Evolutionary conservation across 2,113 vertebrate genomes (phyloP).

Genomic region (Beaufortia kweichowensis): DNA sequence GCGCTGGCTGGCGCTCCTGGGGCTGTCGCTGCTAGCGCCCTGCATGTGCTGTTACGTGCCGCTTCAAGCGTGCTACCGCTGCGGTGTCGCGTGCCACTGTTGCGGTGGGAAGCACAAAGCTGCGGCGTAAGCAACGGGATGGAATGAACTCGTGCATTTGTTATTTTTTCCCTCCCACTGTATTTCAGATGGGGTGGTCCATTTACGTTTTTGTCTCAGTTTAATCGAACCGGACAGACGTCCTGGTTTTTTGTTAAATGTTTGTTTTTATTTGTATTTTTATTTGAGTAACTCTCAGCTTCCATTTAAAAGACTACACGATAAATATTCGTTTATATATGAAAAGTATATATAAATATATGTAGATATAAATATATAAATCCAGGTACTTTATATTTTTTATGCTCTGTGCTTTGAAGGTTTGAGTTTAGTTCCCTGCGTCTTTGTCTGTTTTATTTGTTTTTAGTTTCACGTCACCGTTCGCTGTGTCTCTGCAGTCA

Average conservation of each 20-base stretch:
- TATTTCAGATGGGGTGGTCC: slow-evolving; percentile 19
- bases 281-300: slow-evolving; percentile 47
- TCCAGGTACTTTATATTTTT: slow-evolving; percentile 74
- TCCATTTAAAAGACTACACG: slow-evolving; percentile 58
- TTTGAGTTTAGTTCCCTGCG: slow-evolving; percentile 57
- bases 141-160: slow-evolving; percentile 23
- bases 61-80: slow-evolving; percentile 89
- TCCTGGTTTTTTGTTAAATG: slow-evolving; percentile 26
- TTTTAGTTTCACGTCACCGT: background rate
- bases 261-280: slow-evolving; percentile 30
- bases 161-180: background rate
- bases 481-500: slow-evolving; percentile 26
- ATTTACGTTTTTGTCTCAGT: slow-evolving; percentile 30
- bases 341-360: slow-evolving; percentile 61
- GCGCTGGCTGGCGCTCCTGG: slow-evolving; percentile 91
- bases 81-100: slow-evolving; percentile 89
- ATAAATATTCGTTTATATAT: slow-evolving; percentile 66
- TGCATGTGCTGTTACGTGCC: slow-evolving; percentile 99
- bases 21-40: slow-evolving; percentile 91
- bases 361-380: slow-evolving; percentile 52
- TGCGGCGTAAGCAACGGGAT: slow-evolving; percentile 74
- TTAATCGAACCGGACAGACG: slow-evolving; percentile 24
- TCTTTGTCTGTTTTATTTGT: slow-evolving; percentile 34
- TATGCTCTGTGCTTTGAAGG: slow-evolving; percentile 61
- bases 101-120: slow-evolving; percentile 96